Percentiles rank a stretch among this genome's conserved stretches.
These are phyloP conservation scores for Caenorhabditis elegans DNA, from an alignment of 1,140 invertebrate species.

Conservation along the genomic window DNA sequence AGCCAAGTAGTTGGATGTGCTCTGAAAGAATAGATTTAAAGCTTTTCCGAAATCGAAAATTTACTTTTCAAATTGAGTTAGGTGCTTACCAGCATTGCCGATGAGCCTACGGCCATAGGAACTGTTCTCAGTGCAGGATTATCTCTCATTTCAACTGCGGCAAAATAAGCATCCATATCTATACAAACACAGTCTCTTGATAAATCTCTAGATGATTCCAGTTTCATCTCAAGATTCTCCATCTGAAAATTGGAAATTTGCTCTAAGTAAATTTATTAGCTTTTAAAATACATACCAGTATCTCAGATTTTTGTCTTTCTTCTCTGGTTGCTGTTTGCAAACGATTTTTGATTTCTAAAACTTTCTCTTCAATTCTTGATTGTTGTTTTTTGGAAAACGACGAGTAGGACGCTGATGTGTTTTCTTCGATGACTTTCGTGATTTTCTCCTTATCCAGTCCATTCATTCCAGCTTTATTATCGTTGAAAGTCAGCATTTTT, in stretches of 20 bases:
- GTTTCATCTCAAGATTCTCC: background rate
- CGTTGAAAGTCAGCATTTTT: constrained; percentile 37
- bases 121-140: constrained; percentile 70
- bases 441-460: constrained; percentile 55
- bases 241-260: constrained; percentile 26
- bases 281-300: constrained; percentile 27
- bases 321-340: constrained; percentile 9
- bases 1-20: constrained; percentile 75
- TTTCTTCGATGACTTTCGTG: constrained; percentile 52
- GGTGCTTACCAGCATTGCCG: constrained; percentile 71
- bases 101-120: constrained; percentile 74
- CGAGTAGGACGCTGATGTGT: constrained; percentile 52
- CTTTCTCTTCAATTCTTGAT: constrained; percentile 48
- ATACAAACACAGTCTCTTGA: constrained; percentile 72
- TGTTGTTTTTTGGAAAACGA: constrained; percentile 51
- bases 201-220: constrained; percentile 67
- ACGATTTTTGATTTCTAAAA: constrained; percentile 34
- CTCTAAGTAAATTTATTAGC: too few species aligned
- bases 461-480: constrained; percentile 54
- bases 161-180: constrained; percentile 76
- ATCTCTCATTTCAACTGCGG: constrained; percentile 74
- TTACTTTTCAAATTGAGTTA: background rate
- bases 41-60: too few species aligned
- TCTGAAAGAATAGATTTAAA: constrained; percentile 66
- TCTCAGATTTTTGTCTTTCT: constrained; percentile 34